A percentile compares a stretch with the other conserved stretches of the same genome.
phyloP scores from a whole-genome alignment of 2,888 invertebrate species.

The Drosophila robusta region DNA sequence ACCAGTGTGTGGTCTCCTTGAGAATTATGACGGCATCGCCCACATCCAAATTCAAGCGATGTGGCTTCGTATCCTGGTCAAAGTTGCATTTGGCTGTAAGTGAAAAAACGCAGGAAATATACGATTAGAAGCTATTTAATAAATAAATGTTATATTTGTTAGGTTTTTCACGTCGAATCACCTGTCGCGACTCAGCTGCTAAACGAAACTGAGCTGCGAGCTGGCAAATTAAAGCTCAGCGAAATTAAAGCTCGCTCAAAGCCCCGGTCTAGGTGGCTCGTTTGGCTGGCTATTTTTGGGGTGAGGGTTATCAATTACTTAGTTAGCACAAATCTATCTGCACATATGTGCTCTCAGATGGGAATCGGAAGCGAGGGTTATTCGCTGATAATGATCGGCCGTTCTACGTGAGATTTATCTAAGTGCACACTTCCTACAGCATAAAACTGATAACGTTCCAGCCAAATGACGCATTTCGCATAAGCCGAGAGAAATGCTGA shows the following conservation, averaged over 20 bases:
- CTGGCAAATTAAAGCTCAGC: slow-evolving; percentile 26
- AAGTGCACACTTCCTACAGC: slow-evolving; percentile 53
- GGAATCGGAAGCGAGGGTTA: slow-evolving; percentile 40
- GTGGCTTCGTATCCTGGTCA: slow-evolving; percentile 84
- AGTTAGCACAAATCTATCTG: slow-evolving; percentile 20
- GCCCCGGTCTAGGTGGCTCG: slow-evolving; percentile 8
- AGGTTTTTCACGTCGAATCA: slow-evolving; percentile 13
- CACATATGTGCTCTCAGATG: not conserved
- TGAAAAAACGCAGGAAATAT: slow-evolving; percentile 10
- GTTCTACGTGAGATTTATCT: slow-evolving; percentile 69
- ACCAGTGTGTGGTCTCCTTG: slow-evolving; percentile 85
- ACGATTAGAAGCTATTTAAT: slow-evolving; percentile 4
- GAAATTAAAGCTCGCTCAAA: slow-evolving; percentile 29
- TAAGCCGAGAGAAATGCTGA: slow-evolving; percentile 13
- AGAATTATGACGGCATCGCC: slow-evolving; percentile 84
- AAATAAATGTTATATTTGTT: slow-evolving; percentile 1
- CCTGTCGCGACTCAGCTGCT: slow-evolving; percentile 38
- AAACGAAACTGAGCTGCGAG: slow-evolving; percentile 36
- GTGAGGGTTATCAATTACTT: slow-evolving; percentile 77
- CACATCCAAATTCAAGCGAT: slow-evolving; percentile 84
- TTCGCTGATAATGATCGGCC: slow-evolving; percentile 27
- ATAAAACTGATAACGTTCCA: slow-evolving; percentile 40
- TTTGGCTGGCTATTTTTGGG: slow-evolving; percentile 36
- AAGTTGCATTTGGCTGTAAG: slow-evolving; percentile 85
- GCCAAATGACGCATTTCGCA: slow-evolving; percentile 68